A percentile compares a stretch with the other conserved stretches of the same genome.
phyloP scores from a whole-genome alignment of 2,888 invertebrate species.

The Zeuzera pyrina region DNA sequence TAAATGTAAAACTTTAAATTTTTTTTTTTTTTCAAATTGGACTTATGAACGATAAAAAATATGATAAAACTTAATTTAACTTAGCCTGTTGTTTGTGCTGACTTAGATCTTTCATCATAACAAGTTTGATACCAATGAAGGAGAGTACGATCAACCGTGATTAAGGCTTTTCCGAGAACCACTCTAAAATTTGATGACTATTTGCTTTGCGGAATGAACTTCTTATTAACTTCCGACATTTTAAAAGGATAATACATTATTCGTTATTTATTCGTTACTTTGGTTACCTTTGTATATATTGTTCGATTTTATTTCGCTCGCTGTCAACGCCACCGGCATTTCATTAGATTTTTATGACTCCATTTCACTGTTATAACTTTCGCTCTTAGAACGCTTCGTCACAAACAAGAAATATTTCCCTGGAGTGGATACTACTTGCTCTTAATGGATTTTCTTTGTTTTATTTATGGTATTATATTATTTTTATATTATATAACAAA shows the following conservation, averaged over 20 bases:
- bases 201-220: conserved; percentile 16
- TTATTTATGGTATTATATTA: conserved; percentile 5
- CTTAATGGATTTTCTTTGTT: conserved; percentile 25
- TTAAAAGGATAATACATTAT: too few relatives aligned
- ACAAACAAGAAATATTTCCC: conserved; percentile 27
- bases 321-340: conserved; percentile 23
- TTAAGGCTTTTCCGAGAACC: conserved; percentile 21
- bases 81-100: too few relatives aligned
- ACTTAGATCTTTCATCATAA: conserved; percentile 6
- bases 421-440: conserved; percentile 16
- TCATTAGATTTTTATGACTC: conserved; percentile 41
- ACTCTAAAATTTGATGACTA: conserved; percentile 15
- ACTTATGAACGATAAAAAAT: too few relatives aligned
- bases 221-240: conserved; percentile 11
- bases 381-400: conserved; percentile 20
- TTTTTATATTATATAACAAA: conserved; percentile 7
- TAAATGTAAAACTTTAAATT: too few relatives aligned
- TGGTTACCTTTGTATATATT: too few relatives aligned
- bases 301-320: too few relatives aligned
- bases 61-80: too few relatives aligned
- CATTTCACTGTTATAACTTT: conserved; percentile 30
- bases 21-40: too few relatives aligned
- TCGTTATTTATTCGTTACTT: too few relatives aligned
- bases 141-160: conserved; percentile 18
- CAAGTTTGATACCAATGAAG: conserved; percentile 7